Evolutionary conservation across 2,888 invertebrate species (phyloP).

Genomic region (Horisme vitalbata): DNA sequence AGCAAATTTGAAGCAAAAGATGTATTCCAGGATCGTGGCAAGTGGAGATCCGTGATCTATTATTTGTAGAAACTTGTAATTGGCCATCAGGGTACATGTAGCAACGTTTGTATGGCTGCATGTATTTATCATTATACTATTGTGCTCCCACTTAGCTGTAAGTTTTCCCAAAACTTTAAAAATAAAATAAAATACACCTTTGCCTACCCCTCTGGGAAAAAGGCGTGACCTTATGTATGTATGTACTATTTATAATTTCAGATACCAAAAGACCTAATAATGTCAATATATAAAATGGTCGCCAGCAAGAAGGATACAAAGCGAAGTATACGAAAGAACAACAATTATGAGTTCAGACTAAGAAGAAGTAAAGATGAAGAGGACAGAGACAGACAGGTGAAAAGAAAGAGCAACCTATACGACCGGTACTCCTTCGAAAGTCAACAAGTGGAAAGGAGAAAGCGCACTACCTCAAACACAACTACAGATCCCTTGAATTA

Average conservation of each 20-base stretch:
- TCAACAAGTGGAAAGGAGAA: conserved; percentile 69
- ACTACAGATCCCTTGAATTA: conserved; percentile 40
- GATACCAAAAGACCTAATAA: conserved; percentile 89
- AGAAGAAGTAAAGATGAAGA: conserved; percentile 57
- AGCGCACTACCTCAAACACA: conserved; percentile 57
- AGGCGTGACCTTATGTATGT: background rate
- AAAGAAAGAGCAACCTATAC: conserved; percentile 71
- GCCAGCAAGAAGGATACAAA: conserved; percentile 85
- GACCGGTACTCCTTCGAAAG: conserved; percentile 71
- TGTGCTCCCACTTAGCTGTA: no score
- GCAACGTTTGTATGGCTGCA: no score
- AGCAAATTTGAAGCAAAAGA: no score
- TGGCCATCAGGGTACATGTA: no score
- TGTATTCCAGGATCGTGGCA: no score
- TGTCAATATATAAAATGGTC: conserved; percentile 88
- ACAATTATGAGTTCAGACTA: conserved; percentile 71
- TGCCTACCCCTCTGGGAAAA: no score
- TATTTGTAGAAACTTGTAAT: no score
- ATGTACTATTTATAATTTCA: conserved; percentile 42
- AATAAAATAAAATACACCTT: no score
- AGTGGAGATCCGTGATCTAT: no score
- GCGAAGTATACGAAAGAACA: conserved; percentile 77
- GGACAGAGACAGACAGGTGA: conserved; percentile 59
- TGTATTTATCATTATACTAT: no score
- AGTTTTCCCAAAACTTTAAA: no score